Conservation (phyloP, 2,888 invertebrate species). For the Mantis religiosa region DNA sequence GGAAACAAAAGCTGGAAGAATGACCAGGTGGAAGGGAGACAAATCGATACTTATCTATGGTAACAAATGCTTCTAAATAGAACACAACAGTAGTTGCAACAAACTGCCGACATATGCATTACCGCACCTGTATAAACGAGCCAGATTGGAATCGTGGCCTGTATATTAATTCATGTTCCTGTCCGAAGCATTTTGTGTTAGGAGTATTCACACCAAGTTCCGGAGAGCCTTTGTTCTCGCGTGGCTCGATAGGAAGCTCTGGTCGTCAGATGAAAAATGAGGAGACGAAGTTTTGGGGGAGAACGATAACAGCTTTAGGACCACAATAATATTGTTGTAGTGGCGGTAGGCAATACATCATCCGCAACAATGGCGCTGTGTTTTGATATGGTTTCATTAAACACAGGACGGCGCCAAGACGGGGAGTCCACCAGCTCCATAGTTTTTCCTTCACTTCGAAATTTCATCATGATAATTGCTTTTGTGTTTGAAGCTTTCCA, state of each 20-base stretch:
- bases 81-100: no score
- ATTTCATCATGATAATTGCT: not conserved
- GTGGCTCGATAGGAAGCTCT: not conserved
- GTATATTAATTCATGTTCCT: not conserved
- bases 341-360: not conserved
- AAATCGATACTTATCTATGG: no score
- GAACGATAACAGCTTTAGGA: not conserved
- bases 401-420: not conserved
- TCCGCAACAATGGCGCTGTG: not conserved
- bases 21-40: no score
- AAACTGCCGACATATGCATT: no score
- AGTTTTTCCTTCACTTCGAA: not conserved
- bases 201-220: not conserved
- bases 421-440: no score
- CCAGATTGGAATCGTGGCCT: no score
- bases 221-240: not conserved
- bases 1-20: no score
- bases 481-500: no score
- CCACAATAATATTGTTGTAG: not conserved
- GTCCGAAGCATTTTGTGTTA: not conserved
- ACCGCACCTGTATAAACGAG: no score
- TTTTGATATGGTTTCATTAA: not conserved
- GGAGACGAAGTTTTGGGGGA: not conserved
- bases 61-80: no score
- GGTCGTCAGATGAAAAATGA: not conserved